A percentile compares a stretch with the other conserved stretches of the same genome.
These are phyloP conservation scores for Lasioglossum vierecki DNA, from an alignment of 2,888 invertebrate genomes.

Conservation along the genomic window DNA sequence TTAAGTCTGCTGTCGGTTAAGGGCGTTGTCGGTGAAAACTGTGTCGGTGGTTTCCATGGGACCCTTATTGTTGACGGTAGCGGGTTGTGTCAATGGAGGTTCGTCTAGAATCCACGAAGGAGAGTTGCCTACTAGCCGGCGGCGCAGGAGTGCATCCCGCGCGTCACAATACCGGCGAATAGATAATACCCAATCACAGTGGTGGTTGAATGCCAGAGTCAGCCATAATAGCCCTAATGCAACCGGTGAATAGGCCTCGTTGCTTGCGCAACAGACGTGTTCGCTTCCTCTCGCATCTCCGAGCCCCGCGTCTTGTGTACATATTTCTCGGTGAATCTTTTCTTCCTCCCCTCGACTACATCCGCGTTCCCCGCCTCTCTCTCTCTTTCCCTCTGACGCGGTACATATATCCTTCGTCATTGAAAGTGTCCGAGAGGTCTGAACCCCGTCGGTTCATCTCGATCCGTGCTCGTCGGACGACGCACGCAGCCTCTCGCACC, in stretches of 20 bases:
- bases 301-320: constrained; percentile 31
- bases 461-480: constrained; percentile 40
- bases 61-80: constrained; percentile 45
- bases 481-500: not conserved
- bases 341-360: constrained; percentile 23
- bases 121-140: constrained; percentile 18
- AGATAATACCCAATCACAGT: constrained; percentile 78
- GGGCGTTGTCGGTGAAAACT: no score
- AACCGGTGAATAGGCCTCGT: constrained; percentile 76
- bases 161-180: constrained; percentile 68
- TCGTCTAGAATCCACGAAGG: constrained; percentile 23
- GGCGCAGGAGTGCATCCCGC: not conserved
- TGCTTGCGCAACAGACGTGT: constrained; percentile 73
- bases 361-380: constrained; percentile 26
- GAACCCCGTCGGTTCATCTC: constrained; percentile 46
- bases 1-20: no score
- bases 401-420: constrained; percentile 11
- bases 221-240: constrained; percentile 76
- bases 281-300: constrained; percentile 23
- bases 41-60: no score
- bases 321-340: constrained; percentile 44
- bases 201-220: constrained; percentile 67
- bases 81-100: constrained; percentile 43
- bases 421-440: constrained; percentile 38
- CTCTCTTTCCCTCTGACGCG: not conserved